Conservation (phyloP, 2,797 vertebrate species). For the Muscicapa comitata region DNA sequence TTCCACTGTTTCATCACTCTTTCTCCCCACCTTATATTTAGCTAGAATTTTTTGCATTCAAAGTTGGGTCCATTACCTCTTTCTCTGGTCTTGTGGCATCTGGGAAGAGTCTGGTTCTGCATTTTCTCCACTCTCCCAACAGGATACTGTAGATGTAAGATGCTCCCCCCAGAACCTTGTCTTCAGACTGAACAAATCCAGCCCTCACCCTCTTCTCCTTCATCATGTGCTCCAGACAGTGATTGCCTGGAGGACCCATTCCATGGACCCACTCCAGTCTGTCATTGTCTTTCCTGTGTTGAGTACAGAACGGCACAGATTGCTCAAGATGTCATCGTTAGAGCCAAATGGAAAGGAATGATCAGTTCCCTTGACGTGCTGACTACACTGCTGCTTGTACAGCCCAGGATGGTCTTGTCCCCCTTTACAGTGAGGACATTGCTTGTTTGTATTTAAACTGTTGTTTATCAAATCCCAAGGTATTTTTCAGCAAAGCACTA, state of each 20-base stretch:
- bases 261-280: neutral
- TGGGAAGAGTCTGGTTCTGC: neutral
- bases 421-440: neutral
- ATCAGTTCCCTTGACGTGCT: neutral
- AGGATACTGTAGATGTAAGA: neutral
- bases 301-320: neutral
- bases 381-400: neutral
- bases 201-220: neutral
- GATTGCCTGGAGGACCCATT: neutral
- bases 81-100: neutral
- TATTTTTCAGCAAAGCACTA: neutral
- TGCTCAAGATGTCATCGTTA: neutral
- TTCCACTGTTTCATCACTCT: neutral
- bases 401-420: neutral
- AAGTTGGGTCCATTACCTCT: neutral
- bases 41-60: neutral
- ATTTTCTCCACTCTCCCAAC: neutral
- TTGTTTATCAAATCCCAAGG: neutral
- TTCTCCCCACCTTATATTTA: neutral
- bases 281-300: neutral
- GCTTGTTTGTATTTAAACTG: neutral
- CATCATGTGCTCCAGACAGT: neutral
- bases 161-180: accelerated
- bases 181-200: neutral
- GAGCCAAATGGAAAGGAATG: neutral